Percentiles rank a stretch among this genome's conserved stretches.
These are phyloP conservation scores for Cygnus olor DNA, from an alignment of 2,797 vertebrate species.

Conservation along the genomic window DNA sequence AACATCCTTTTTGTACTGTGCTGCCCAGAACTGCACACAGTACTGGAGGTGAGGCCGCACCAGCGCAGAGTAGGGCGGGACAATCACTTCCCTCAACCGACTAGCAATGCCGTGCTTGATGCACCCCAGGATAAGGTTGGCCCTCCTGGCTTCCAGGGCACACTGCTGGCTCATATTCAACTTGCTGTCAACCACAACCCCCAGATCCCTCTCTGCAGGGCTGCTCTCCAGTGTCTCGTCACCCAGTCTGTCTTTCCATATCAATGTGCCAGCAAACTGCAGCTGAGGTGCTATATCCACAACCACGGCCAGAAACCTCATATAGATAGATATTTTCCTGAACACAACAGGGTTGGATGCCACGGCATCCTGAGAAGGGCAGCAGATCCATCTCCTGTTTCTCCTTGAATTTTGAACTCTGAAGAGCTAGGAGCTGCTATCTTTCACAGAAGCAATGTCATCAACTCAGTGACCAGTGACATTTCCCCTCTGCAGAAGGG, in stretches of 20 bases:
- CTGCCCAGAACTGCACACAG: too few species aligned
- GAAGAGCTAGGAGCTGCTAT: background rate
- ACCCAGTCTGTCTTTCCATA: background rate
- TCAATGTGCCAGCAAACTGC: rapidly evolving
- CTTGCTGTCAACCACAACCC: too few species aligned
- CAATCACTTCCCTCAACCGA: too few species aligned
- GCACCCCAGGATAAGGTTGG: too few species aligned
- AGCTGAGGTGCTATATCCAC: background rate
- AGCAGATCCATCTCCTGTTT: background rate
- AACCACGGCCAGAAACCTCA: background rate
- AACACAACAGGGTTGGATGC: background rate
- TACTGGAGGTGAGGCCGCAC: too few species aligned
- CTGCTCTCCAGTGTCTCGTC: too few species aligned
- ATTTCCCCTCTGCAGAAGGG: background rate
- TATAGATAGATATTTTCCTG: background rate
- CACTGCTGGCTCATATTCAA: too few species aligned
- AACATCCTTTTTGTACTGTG: too few species aligned
- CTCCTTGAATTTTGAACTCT: background rate
- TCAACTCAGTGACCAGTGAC: background rate
- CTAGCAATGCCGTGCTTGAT: too few species aligned
- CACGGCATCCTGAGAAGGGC: rapidly evolving
- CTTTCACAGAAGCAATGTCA: background rate
- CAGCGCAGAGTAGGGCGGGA: too few species aligned
- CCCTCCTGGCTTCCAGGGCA: too few species aligned
- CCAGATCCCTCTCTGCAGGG: too few species aligned